These are phyloP conservation scores for Alouatta caraya DNA, from an alignment of 2,797 vertebrate genomes.

Conservation along the genomic window DNA sequence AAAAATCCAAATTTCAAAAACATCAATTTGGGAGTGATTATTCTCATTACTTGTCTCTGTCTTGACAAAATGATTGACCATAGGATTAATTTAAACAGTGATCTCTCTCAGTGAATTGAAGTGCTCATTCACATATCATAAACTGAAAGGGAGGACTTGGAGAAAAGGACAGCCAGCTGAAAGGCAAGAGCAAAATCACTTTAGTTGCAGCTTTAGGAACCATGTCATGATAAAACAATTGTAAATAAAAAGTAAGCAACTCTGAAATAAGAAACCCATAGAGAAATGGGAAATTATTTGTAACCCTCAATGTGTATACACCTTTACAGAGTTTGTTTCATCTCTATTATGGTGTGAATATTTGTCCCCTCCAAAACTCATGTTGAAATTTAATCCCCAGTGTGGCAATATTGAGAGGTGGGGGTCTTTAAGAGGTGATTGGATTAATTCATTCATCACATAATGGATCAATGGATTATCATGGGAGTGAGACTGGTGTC, in stretches of 20 bases:
- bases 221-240: slow-evolving; percentile 10
- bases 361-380: not conserved
- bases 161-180: not conserved
- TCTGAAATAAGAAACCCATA: not conserved
- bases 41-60: slow-evolving; percentile 53
- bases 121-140: slow-evolving; percentile 19
- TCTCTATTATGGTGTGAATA: not conserved
- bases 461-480: not conserved
- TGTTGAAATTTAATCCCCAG: not conserved
- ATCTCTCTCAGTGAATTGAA: slow-evolving; percentile 17
- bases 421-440: not conserved
- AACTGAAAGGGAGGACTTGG: slow-evolving; percentile 10
- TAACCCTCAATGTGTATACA: not conserved
- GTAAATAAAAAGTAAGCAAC: slow-evolving; percentile 38
- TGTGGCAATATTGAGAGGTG: not conserved
- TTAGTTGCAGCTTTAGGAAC: slow-evolving; percentile 23
- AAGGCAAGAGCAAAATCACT: slow-evolving; percentile 10
- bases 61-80: slow-evolving; percentile 53
- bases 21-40: slow-evolving; percentile 49
- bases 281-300: not conserved
- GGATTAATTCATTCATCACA: not conserved
- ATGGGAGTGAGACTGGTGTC: not conserved
- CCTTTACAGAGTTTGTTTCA: not conserved
- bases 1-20: slow-evolving; percentile 60
- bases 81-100: slow-evolving; percentile 38